Evolutionary conservation across 2,113 vertebrate species (phyloP).

Genomic region (Trogon melanurus): DNA sequence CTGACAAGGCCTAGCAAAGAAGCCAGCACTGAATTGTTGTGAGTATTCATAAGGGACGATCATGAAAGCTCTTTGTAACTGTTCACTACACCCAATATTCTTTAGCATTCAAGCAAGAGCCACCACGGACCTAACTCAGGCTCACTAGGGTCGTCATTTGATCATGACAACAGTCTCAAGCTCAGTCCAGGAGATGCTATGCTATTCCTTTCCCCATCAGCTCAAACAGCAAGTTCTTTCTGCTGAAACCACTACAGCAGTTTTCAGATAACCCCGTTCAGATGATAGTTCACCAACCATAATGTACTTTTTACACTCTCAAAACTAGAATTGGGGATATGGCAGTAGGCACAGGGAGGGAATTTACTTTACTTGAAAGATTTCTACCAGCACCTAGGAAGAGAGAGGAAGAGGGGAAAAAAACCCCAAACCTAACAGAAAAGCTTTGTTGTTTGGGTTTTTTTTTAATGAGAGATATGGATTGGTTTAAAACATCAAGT

Average conservation of each 20-base stretch:
- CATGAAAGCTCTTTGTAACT: neutral
- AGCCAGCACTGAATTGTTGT: constrained; percentile 86
- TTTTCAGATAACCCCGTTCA: neutral
- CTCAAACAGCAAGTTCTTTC: neutral
- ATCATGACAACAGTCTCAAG: neutral
- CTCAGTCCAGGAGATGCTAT: neutral
- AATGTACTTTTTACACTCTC: neutral
- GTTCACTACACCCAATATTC: neutral
- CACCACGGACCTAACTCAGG: neutral
- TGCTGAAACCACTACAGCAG: neutral
- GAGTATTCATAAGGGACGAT: constrained; percentile 74
- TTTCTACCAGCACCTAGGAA: neutral
- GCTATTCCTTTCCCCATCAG: neutral
- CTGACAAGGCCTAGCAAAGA: constrained; percentile 90
- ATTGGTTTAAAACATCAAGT: neutral
- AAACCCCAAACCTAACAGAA: neutral
- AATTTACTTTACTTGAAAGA: neutral
- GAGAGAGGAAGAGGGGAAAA: neutral
- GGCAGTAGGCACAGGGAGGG: neutral
- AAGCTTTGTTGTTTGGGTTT: neutral
- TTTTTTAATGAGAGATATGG: neutral
- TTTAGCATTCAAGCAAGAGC: neutral
- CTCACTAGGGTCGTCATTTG: neutral
- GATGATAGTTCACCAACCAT: neutral
- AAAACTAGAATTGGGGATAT: neutral